Base-by-base conservation (phyloP, 1,140 invertebrate genomes). In the Bombus huntii region DNA sequence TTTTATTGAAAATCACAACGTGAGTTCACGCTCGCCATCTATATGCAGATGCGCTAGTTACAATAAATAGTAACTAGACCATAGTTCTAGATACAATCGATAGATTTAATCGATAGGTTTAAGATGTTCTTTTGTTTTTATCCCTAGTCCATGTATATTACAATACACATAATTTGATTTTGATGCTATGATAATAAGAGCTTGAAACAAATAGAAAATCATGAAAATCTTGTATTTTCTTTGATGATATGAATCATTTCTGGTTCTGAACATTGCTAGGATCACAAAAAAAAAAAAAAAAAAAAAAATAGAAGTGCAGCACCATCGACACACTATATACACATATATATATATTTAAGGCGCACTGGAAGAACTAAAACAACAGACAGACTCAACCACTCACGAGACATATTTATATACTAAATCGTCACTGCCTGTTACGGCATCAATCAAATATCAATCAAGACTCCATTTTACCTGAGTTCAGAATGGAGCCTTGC, bases 401-500 rank as follows among this genome's bases (percentile, higher is more conserved):
- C 92, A 94, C 93, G 92, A 94, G 90, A 93, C 92, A 94, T 91
- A 91, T 93, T 83, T 92, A 91, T 93, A 83, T 92, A 92, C 93
- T 94, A 94, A n/a, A 90, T 91, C 47, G 89, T 91, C 91, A 89
- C 88, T 89, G 89, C 87, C 89, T 78, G 74, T 90, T 83, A 88
- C 86, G 88, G 91, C 91, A 86, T 92, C 90, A 92, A 92, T 93
- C 87, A 92, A 92, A 93, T 91, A 93, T 93, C 89, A 93, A 94
- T 95, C 94, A 95, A 95, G 94, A 95, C 94, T 95, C 94, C 94
- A 95, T 95, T 95, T 95, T 95, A 95, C 94, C 94, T 95, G 94
- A 95, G 92, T 93, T 95, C 89, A 95, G 94, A 95, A 95, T 94
- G 94, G 94, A 95, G 94, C 94, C 94, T 95, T 95, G 94, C 91